Evolutionary conservation across 2,888 invertebrate genomes (phyloP).

Genomic region (Phanerotoma sp.): DNA sequence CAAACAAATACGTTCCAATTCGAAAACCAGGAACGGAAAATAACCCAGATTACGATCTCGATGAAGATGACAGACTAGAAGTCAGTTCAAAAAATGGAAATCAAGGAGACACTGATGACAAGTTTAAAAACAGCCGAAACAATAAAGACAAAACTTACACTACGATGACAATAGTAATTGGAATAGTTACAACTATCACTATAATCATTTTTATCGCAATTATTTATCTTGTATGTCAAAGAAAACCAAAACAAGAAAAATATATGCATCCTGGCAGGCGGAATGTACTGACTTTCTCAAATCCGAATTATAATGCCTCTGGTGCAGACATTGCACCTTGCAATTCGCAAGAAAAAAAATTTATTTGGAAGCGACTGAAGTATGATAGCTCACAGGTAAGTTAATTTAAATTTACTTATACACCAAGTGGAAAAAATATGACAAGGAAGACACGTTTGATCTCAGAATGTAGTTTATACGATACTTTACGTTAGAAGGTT

Average conservation of each 20-base stretch:
- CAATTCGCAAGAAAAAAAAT: slow-evolving; percentile 59
- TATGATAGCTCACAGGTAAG: slow-evolving; percentile 75
- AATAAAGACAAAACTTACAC: slow-evolving; percentile 54
- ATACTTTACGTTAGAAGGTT: too few relatives aligned
- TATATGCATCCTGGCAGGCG: slow-evolving; percentile 63
- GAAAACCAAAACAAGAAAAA: slow-evolving; percentile 59
- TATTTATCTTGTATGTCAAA: slow-evolving; percentile 57
- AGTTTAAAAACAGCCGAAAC: slow-evolving; percentile 48
- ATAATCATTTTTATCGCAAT: slow-evolving; percentile 49
- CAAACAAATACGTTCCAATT: slow-evolving; percentile 45
- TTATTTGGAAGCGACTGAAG: slow-evolving; percentile 74
- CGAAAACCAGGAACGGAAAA: slow-evolving; percentile 49
- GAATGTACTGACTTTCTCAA: slow-evolving; percentile 82
- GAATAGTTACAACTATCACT: slow-evolving; percentile 54
- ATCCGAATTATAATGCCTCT: slow-evolving; percentile 79
- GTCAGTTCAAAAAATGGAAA: slow-evolving; percentile 34
- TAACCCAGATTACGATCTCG: slow-evolving; percentile 43
- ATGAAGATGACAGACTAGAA: slow-evolving; percentile 44
- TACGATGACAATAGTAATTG: slow-evolving; percentile 55
- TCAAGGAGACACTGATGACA: slow-evolving; percentile 43
- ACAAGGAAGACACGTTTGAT: too few relatives aligned
- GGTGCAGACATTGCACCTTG: slow-evolving; percentile 59
- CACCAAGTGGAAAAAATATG: too few relatives aligned
- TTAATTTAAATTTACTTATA: too few relatives aligned
- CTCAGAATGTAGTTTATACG: too few relatives aligned